Percentiles rank a stretch among this genome's conserved stretches.
These are phyloP conservation scores for Musca vetustissima DNA, from an alignment of 1,140 invertebrate species.

Conservation along the genomic window DNA sequence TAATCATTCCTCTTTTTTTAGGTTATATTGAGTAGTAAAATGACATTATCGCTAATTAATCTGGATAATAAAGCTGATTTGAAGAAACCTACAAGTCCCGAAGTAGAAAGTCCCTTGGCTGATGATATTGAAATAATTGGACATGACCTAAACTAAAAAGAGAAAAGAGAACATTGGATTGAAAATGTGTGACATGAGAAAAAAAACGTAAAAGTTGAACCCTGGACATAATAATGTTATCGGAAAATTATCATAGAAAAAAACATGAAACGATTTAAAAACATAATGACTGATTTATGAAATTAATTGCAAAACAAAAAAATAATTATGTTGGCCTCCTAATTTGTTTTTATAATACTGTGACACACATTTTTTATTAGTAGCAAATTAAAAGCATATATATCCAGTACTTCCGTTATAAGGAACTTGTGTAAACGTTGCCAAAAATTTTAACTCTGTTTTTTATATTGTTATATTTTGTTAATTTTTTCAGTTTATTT, in stretches of 20 bases:
- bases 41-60: constrained; percentile 84
- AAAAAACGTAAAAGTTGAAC: not conserved
- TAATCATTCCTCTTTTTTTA: constrained; percentile 41
- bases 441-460: not conserved
- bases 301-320: constrained; percentile 5
- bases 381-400: not conserved
- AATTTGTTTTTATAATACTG: not conserved
- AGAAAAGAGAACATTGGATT: constrained; percentile 34
- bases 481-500: constrained; percentile 1
- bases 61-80: constrained; percentile 45
- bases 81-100: constrained; percentile 30
- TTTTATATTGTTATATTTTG: not conserved
- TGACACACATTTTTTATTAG: not conserved
- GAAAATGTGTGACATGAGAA: constrained; percentile 19
- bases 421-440: constrained; percentile 10
- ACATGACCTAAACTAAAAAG: constrained; percentile 31
- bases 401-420: constrained; percentile 22
- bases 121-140: constrained; percentile 55
- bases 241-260: not conserved
- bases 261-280: constrained; percentile 1
- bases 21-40: constrained; percentile 81
- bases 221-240: not conserved
- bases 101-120: constrained; percentile 51
- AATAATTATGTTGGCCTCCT: not conserved
- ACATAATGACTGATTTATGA: constrained; percentile 18